Evolutionary conservation across 53 echinoderm and acorn worm species (phyloP).

Genomic region (Paracentrotus lividus): DNA sequence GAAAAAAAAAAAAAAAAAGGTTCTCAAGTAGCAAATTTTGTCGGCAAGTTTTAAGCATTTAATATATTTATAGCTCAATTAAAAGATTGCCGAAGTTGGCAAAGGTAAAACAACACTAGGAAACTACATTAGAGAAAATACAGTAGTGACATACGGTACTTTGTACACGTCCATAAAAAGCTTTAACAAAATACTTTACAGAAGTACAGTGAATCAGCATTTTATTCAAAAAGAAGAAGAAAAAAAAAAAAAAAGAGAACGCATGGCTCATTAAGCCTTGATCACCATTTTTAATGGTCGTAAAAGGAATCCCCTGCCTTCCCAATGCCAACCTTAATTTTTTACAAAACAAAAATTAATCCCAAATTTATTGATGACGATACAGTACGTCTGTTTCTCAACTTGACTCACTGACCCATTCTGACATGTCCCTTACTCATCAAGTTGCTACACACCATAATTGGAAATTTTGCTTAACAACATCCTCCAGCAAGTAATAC

Average conservation of each 20-base stretch:
- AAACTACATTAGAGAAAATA: too few relatives aligned
- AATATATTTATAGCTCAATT: neutral
- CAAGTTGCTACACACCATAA: slow-evolving; percentile 46
- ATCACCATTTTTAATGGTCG: too few relatives aligned
- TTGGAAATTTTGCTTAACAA: slow-evolving; percentile 55
- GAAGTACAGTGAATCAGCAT: too few relatives aligned
- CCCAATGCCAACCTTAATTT: neutral
- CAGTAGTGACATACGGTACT: too few relatives aligned
- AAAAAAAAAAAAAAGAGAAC: too few relatives aligned
- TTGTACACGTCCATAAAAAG: too few relatives aligned
- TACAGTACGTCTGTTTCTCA: neutral
- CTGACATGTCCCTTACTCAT: slow-evolving; percentile 59
- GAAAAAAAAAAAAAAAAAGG: neutral
- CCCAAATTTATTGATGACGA: neutral
- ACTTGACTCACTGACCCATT: slow-evolving; percentile 52
- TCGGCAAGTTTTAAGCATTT: neutral
- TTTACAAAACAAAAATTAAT: neutral
- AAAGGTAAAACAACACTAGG: too few relatives aligned
- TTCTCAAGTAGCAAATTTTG: neutral
- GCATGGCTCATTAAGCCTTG: too few relatives aligned
- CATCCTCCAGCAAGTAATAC: slow-evolving; percentile 24
- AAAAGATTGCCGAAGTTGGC: too few relatives aligned
- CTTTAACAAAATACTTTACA: too few relatives aligned
- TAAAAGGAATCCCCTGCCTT: neutral
- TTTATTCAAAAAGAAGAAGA: too few relatives aligned